Conservation (phyloP, 2,888 invertebrate species). For the Drosophila fungiperda region DNA sequence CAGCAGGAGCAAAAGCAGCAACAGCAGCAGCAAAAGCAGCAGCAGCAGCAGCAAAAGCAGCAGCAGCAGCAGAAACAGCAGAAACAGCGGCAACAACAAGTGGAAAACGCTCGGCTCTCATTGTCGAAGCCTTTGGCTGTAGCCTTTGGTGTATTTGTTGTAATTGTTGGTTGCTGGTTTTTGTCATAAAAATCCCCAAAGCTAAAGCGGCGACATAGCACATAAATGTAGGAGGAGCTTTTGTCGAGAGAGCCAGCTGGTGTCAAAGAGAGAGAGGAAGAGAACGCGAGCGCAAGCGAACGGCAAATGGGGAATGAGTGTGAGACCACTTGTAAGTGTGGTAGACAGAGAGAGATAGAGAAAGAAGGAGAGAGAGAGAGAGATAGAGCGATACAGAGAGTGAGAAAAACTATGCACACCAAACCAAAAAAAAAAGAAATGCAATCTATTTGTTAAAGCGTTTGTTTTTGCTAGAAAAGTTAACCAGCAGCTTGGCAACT, state of each 20-base stretch:
- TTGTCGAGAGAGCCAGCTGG: constrained; percentile 24
- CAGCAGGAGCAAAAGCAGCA: background rate
- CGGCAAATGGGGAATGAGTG: constrained; percentile 21
- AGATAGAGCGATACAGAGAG: constrained; percentile 12
- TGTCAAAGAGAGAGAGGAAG: constrained; percentile 1
- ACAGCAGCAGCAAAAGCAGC: constrained; percentile 4
- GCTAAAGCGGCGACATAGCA: constrained; percentile 57
- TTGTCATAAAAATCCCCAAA: constrained; percentile 76
- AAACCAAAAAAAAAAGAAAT: constrained; percentile 34
- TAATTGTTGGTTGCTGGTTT: constrained; percentile 21
- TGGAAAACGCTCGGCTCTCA: constrained; percentile 33
- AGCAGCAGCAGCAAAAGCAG: constrained; percentile 10
- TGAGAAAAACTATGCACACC: constrained; percentile 41
- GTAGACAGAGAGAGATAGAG: background rate
- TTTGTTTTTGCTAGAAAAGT: constrained; percentile 31
- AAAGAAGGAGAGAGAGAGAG: background rate
- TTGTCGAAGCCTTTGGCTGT: constrained; percentile 25
- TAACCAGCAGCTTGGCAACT: constrained; percentile 44
- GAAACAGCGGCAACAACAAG: constrained; percentile 1
- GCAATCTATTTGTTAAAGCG: constrained; percentile 52
- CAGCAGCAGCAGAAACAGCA: constrained; percentile 1
- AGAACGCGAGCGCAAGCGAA: constrained; percentile 38
- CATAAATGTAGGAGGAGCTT: constrained; percentile 69
- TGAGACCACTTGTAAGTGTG: constrained; percentile 2
- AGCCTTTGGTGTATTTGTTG: constrained; percentile 7